These are phyloP conservation scores for Planococcus citri DNA, from an alignment of 1,140 invertebrate genomes.

Conservation along the genomic window DNA sequence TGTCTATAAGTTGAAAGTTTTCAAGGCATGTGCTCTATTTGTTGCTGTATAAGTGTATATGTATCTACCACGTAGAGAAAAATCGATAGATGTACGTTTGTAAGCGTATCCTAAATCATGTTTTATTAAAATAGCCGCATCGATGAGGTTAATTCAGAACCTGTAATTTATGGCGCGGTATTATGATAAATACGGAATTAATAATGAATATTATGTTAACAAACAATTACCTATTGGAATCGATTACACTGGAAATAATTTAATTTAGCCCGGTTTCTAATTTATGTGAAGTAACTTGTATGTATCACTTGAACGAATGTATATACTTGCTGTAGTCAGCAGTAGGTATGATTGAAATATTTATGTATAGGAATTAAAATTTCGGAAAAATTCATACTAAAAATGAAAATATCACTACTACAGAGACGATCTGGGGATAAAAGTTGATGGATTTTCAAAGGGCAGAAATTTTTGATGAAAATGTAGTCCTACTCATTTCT, in stretches of 20 bases:
- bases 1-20: background rate
- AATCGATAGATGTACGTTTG: background rate
- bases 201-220: background rate
- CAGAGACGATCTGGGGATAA: too few relatives aligned
- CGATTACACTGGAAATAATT: background rate
- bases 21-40: background rate
- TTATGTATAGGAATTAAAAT: too few relatives aligned
- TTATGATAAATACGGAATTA: background rate
- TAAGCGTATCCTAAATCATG: background rate
- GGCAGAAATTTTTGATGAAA: too few relatives aligned
- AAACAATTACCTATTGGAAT: background rate
- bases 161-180: background rate
- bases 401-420: too few relatives aligned
- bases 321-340: too few relatives aligned
- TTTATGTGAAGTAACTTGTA: too few relatives aligned
- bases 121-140: background rate
- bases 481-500: too few relatives aligned
- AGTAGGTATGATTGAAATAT: too few relatives aligned
- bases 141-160: background rate
- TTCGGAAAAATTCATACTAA: too few relatives aligned
- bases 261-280: background rate
- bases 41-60: background rate
- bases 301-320: too few relatives aligned
- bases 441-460: too few relatives aligned
- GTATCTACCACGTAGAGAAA: background rate